phyloP scores from a whole-genome alignment of 37 sponge, comb jelly and placozoan species.

The Eunapius fragilis region DNA sequence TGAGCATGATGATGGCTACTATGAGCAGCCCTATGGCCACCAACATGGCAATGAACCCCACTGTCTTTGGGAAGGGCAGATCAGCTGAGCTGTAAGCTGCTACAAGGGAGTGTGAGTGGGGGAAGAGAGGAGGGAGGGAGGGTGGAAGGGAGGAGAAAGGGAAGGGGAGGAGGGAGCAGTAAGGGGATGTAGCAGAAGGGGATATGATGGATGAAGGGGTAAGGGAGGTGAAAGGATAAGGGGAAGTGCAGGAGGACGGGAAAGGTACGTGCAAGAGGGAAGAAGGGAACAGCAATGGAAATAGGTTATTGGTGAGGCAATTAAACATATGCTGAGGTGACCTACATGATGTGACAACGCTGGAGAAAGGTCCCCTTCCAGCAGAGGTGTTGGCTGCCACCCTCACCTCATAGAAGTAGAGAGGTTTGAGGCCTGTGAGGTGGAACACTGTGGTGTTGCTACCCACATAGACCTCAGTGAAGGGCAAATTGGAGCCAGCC shows the following conservation, averaged over 20 bases:
- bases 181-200: background rate
- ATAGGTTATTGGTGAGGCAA: too few relatives aligned
- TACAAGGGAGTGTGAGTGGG: background rate
- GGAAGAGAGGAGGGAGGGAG: background rate
- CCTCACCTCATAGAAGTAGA: background rate
- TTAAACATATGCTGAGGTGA: too few relatives aligned
- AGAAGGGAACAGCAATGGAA: conserved; percentile 7
- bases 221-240: conserved; percentile 6
- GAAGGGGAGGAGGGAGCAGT: background rate
- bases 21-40: too few relatives aligned
- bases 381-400: too few relatives aligned
- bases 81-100: too few relatives aligned
- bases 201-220: too few relatives aligned
- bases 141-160: background rate
- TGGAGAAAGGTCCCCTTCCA: background rate
- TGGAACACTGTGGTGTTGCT: background rate
- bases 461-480: background rate
- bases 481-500: background rate
- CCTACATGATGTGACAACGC: background rate
- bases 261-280: conserved; percentile 7
- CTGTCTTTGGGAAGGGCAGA: too few relatives aligned
- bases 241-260: conserved; percentile 10
- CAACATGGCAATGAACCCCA: too few relatives aligned
- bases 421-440: background rate
- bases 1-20: too few relatives aligned